These are phyloP conservation scores for Pygoscelis adeliae DNA, from an alignment of 2,113 vertebrate species.

Conservation along the genomic window DNA sequence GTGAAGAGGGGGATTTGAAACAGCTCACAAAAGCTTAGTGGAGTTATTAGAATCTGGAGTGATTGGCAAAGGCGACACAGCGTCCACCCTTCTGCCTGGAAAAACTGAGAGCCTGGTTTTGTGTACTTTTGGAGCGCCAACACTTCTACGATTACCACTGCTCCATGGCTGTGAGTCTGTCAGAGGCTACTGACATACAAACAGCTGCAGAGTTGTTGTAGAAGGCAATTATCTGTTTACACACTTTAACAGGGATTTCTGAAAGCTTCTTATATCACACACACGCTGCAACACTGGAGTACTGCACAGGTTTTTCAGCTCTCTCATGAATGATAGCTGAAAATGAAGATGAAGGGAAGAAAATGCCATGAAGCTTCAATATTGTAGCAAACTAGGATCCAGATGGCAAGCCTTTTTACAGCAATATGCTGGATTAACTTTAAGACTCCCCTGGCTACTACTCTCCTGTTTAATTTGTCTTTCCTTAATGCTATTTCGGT, in stretches of 20 bases:
- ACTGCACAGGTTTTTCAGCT: background rate
- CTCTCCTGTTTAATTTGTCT: conserved; percentile 47
- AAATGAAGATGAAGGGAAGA: conserved; percentile 48
- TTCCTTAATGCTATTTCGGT: background rate
- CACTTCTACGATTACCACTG: background rate
- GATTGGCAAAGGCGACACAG: background rate
- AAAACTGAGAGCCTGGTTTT: background rate
- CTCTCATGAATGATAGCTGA: conserved; percentile 17
- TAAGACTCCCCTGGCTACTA: conserved; percentile 34
- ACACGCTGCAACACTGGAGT: background rate
- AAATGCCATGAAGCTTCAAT: conserved; percentile 35
- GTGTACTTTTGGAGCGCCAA: fast-evolving
- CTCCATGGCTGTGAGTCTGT: background rate
- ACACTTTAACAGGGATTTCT: background rate
- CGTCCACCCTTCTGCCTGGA: background rate
- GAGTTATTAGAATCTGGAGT: background rate
- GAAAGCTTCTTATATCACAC: background rate
- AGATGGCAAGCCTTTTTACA: conserved; percentile 72
- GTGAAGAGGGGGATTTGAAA: background rate
- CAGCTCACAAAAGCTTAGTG: background rate
- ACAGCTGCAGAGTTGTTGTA: background rate
- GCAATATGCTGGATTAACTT: conserved; percentile 53
- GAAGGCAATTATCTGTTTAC: background rate
- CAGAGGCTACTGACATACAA: background rate
- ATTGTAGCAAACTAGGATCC: conserved; percentile 51